Evolutionary conservation across 1,140 invertebrate species (phyloP), one percentile per base, ranked within the genome.

Genomic region (Neotoxoptera formosana): DNA sequence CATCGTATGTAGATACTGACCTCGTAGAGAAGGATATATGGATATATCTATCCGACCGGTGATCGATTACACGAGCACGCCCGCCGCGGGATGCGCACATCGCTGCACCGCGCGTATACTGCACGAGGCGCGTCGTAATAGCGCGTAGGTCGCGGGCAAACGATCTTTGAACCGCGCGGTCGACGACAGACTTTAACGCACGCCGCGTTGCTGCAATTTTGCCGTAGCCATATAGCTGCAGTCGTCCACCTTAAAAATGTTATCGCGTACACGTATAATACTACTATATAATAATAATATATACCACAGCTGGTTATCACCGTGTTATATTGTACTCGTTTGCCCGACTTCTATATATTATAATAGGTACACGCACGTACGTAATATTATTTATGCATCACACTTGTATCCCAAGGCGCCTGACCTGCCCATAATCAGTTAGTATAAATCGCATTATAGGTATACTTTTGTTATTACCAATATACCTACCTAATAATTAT

Each of bases 161-260:
- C 76, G 91, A 92, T 83, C 91, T 92, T 92, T 83, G 91, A 92
- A 83, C 91, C 76, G 21, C 36, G 41, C 90, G 84, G 2, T 11
- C 11, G 88, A 8, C 34, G 47, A 76, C n/a, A 83, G 91, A 92
- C 91, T 84, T 92, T 84, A 83, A 92, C 76, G 91, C 30, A n/a
- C 60, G 60, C 60, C 14, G 90, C n/a, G 17, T 36, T 83, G 34
- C 34, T 36, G 34, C 8, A 21, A 83, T 21, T 9, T 25, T 30
- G 25, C 11, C 6, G 23, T 36, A 34, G 53, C 20, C 60, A n/a
- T n/a, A n/a, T n/a, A n/a, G n/a, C n/a, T n/a, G n/a, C n/a, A 90
- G 88, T 60, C 88, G 53, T 60, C 34, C 56, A 53, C 3, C 51
- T 30, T 47, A 45, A 45, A n/a, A 48, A 45, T 86, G 11, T 23